A percentile compares a stretch with the other conserved stretches of the same genome.
Evolutionary conservation across 2,888 invertebrate genomes (phyloP).

Genomic region (Pseudococcus jackbeardsleyi): DNA sequence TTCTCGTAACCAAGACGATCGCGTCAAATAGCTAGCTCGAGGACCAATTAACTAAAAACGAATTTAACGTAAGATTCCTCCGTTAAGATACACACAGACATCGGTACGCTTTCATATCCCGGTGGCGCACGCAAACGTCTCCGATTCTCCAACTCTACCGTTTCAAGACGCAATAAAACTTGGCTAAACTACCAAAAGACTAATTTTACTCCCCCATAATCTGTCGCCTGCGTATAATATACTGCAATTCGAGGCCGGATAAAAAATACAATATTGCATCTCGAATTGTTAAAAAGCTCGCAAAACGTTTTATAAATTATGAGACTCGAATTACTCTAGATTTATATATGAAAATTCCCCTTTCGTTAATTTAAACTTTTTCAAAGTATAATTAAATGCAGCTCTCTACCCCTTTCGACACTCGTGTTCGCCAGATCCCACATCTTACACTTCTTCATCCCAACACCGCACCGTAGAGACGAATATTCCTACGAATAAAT

Average conservation of each 20-base stretch:
- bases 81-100: background rate
- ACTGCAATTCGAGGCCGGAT: slow-evolving; percentile 35
- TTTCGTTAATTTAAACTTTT: slow-evolving; percentile 12
- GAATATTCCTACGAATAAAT: background rate
- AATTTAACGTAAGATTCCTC: background rate
- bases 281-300: slow-evolving; percentile 42
- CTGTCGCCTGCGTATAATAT: slow-evolving; percentile 42
- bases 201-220: slow-evolving; percentile 33
- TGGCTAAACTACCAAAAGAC: slow-evolving; percentile 44
- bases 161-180: slow-evolving; percentile 35
- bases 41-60: slow-evolving; percentile 32
- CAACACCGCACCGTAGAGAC: background rate
- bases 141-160: background rate
- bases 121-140: background rate
- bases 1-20: background rate
- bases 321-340: slow-evolving; percentile 28
- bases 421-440: background rate
- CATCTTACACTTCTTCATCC: background rate
- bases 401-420: slow-evolving; percentile 27
- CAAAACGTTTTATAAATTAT: slow-evolving; percentile 46
- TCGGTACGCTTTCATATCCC: background rate
- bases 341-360: slow-evolving; percentile 6
- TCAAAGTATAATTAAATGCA: slow-evolving; percentile 40
- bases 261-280: slow-evolving; percentile 43
- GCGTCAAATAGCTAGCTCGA: slow-evolving; percentile 6